Percentiles rank a stretch among this genome's conserved stretches.
Evolutionary conservation across 1,140 invertebrate species (phyloP).

Genomic region (Melitaea cinxia): DNA sequence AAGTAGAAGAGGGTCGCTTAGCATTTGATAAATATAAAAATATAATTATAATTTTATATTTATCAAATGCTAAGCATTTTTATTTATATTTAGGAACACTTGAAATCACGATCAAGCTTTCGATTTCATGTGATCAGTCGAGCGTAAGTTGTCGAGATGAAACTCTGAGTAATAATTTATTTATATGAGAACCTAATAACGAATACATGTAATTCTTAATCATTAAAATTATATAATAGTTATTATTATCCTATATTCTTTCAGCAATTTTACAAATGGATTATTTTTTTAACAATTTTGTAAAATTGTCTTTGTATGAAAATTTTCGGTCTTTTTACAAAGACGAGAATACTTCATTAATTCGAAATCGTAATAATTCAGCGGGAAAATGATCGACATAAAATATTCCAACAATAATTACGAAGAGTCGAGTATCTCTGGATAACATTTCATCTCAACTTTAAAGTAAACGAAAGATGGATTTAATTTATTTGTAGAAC

Average conservation of each 20-base stretch:
- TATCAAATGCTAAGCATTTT: neutral
- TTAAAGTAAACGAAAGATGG: neutral
- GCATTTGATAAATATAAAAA: neutral
- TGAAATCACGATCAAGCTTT: neutral
- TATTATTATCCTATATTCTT: too few species aligned
- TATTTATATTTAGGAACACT: neutral
- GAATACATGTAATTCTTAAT: too few species aligned
- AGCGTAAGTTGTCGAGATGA: neutral
- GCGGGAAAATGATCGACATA: conserved; percentile 21
- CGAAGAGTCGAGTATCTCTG: conserved; percentile 15
- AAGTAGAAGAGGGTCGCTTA: neutral
- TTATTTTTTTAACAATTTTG: too few species aligned
- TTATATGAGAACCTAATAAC: too few species aligned
- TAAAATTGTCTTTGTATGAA: too few species aligned
- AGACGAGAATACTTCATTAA: conserved; percentile 29
- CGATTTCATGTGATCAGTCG: neutral
- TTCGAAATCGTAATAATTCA: conserved; percentile 23
- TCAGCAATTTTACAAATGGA: too few species aligned
- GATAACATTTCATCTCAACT: conserved; percentile 24
- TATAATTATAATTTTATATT: too few species aligned
- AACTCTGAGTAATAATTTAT: neutral
- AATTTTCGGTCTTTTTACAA: too few species aligned
- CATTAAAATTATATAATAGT: too few species aligned
- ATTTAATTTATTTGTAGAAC: neutral
- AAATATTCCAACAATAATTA: conserved; percentile 32